Conservation (phyloP, 2,888 invertebrate genomes). For the Andrena camellia region DNA sequence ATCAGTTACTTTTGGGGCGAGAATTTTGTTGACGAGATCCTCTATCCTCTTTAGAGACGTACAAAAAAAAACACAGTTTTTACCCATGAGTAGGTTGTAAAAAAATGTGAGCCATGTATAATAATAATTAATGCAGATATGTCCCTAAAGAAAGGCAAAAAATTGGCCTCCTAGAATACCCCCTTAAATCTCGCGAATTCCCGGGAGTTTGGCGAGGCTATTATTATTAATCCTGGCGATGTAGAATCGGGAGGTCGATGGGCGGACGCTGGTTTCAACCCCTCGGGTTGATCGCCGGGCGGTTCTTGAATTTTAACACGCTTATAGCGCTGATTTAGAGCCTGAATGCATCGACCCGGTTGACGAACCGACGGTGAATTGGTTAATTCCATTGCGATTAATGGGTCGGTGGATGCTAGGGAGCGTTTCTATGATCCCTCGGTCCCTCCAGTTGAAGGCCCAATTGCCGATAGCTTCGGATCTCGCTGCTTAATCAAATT, state of each 20-base stretch:
- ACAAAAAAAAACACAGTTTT: no score
- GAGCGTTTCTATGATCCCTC: conserved; percentile 41
- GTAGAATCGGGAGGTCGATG: not conserved
- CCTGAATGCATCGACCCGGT: conserved; percentile 12
- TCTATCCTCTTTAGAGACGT: no score
- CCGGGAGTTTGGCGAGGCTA: no score
- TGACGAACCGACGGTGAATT: conserved; percentile 10
- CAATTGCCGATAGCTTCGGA: conserved; percentile 53
- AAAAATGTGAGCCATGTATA: no score
- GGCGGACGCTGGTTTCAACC: not conserved
- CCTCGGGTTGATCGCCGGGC: not conserved
- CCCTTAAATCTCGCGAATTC: no score
- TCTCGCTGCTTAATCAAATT: conserved; percentile 73
- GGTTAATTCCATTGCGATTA: conserved; percentile 38
- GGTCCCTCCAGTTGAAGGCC: conserved; percentile 16
- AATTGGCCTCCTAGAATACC: no score
- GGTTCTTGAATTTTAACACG: conserved; percentile 2
- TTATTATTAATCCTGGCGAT: not conserved
- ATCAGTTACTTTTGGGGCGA: no score
- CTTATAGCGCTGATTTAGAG: not conserved
- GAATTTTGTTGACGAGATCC: no score
- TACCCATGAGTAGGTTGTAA: no score
- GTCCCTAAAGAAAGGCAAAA: no score
- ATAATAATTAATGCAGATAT: no score
- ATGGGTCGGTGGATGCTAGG: conserved; percentile 28